Evolutionary conservation across 2,797 vertebrate species (phyloP).

Genomic region (Ibycter americanus): DNA sequence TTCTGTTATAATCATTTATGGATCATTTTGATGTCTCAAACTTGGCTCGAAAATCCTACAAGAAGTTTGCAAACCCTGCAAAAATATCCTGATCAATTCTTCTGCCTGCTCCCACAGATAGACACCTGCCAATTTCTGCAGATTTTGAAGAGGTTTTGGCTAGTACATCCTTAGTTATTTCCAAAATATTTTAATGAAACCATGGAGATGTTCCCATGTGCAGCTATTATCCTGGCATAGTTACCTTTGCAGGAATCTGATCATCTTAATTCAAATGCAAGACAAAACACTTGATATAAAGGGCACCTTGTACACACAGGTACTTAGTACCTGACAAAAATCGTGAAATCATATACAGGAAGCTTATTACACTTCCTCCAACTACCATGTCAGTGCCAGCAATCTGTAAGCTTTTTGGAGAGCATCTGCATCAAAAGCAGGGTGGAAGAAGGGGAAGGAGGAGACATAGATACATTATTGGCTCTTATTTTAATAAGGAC

Average conservation of each 20-base stretch:
- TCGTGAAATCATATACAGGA: fast-evolving
- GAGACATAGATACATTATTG: background rate
- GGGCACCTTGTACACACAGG: background rate
- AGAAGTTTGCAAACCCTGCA: background rate
- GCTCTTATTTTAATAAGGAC: background rate
- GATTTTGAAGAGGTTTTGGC: background rate
- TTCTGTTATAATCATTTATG: background rate
- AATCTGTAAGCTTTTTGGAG: background rate
- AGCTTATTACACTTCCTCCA: background rate
- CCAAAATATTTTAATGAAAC: background rate
- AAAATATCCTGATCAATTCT: background rate
- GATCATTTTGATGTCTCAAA: background rate
- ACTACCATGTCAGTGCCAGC: background rate
- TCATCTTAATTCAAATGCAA: background rate
- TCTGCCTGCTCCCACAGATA: background rate
- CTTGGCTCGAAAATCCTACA: background rate
- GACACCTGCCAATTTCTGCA: background rate
- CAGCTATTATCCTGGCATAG: background rate
- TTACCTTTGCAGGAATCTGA: background rate
- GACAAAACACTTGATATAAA: background rate
- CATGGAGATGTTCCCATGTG: background rate
- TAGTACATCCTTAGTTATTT: background rate
- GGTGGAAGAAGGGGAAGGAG: too few species aligned
- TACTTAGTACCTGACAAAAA: background rate
- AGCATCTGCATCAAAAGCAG: background rate